These are phyloP conservation scores for Troglohyphantes excavatus DNA, from an alignment of 2,888 invertebrate genomes.

Conservation along the genomic window DNA sequence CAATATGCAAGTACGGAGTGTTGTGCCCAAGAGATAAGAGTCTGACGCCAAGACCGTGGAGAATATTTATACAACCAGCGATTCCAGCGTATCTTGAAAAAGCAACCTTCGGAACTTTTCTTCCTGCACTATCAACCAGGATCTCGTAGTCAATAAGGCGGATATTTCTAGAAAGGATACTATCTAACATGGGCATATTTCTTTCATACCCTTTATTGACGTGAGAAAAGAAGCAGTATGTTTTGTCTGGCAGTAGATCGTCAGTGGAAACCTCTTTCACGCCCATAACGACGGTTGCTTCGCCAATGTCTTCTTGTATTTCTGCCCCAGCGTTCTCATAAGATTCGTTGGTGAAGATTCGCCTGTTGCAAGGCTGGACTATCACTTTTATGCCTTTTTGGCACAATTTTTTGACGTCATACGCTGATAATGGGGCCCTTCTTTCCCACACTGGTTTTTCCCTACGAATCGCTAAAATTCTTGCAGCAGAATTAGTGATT, in stretches of 20 bases:
- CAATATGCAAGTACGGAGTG: not conserved
- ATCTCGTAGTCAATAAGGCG: not conserved
- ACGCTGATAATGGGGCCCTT: not conserved
- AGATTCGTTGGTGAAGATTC: not conserved
- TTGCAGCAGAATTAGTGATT: no score
- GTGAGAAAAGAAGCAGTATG: not conserved
- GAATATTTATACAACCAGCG: not conserved
- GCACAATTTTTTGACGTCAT: not conserved
- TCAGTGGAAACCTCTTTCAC: not conserved
- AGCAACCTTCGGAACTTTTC: not conserved
- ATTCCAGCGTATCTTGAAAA: constrained; percentile 1
- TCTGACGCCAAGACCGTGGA: constrained; percentile 1
- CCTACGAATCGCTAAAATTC: not conserved
- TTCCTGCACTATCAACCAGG: not conserved
- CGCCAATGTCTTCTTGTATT: constrained; percentile 1
- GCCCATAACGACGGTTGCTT: not conserved
- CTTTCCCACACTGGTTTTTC: not conserved
- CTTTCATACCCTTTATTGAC: not conserved
- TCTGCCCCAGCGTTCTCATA: not conserved
- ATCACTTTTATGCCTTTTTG: not conserved
- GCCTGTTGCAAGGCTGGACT: not conserved
- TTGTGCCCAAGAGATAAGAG: not conserved
- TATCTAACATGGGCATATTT: not conserved
- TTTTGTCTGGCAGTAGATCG: not conserved
- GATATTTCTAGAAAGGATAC: not conserved